Percentiles rank a stretch among this genome's conserved stretches.
Evolutionary conservation across 2,888 invertebrate species (phyloP).

Genomic region (Synergus gifuensis): DNA sequence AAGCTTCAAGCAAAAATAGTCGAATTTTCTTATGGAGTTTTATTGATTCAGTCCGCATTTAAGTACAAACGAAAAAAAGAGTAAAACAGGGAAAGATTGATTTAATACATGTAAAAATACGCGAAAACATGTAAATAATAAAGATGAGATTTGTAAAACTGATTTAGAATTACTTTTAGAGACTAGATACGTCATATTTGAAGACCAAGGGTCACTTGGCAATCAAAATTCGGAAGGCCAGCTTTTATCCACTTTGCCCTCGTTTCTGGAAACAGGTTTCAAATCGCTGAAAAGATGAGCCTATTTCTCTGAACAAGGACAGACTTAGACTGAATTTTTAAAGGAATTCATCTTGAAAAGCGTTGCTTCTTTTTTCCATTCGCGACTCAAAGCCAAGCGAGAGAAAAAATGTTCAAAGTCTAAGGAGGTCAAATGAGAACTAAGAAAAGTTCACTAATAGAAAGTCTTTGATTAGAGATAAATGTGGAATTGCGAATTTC

Average conservation of each 20-base stretch:
- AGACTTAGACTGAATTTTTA: neutral
- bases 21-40: no score
- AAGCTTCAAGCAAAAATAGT: no score
- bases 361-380: slow-evolving; percentile 13
- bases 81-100: neutral
- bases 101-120: neutral
- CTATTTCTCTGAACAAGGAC: slow-evolving; percentile 14
- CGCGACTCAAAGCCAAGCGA: neutral
- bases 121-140: neutral
- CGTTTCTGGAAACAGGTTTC: slow-evolving; percentile 15
- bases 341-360: slow-evolving; percentile 27
- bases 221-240: slow-evolving; percentile 19
- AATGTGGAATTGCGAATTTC: no score
- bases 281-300: slow-evolving; percentile 36
- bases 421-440: slow-evolving; percentile 29
- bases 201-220: slow-evolving; percentile 8
- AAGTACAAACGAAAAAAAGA: no score
- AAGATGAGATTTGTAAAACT: neutral
- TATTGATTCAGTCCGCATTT: no score
- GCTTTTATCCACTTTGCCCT: slow-evolving; percentile 1
- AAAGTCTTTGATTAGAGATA: no score
- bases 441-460: neutral
- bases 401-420: neutral
- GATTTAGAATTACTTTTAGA: slow-evolving; percentile 4
- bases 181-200: neutral